phyloP scores from a whole-genome alignment of 2,888 invertebrate genomes.

The Microchrysa polita region DNA sequence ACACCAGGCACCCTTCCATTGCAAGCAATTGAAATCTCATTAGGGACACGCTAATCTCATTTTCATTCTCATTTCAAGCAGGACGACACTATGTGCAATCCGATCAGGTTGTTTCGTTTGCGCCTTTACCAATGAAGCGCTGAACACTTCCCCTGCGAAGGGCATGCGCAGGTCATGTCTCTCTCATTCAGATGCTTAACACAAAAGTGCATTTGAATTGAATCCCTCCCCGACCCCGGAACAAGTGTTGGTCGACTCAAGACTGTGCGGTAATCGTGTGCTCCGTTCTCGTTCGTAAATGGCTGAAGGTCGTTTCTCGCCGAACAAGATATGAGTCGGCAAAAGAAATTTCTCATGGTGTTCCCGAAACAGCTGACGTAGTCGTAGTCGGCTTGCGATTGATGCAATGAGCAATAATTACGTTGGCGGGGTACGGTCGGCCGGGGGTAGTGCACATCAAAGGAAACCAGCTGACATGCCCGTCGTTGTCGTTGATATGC shows the following conservation, averaged over 20 bases:
- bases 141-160: not conserved
- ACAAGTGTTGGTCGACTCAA: no score
- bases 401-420: conserved; percentile 31
- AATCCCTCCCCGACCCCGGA: no score
- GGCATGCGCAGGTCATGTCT: not conserved
- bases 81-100: no score
- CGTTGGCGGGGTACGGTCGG: not conserved
- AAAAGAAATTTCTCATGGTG: not conserved
- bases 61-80: no score
- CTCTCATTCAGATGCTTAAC: no score
- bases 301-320: conserved; percentile 27
- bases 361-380: conserved; percentile 34
- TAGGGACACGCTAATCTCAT: not conserved
- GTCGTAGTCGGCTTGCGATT: conserved; percentile 20
- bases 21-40: not conserved
- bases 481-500: not conserved
- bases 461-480: conserved; percentile 15
- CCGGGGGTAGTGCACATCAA: not conserved
- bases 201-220: no score
- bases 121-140: no score
- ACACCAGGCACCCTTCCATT: not conserved
- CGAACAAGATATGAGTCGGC: not conserved
- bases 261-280: not conserved
- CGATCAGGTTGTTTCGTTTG: not conserved
- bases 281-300: no score